Percentiles rank a stretch among this genome's conserved stretches.
These are phyloP conservation scores for Bubo blakistoni DNA, from an alignment of 2,113 vertebrate genomes.

Conservation along the genomic window DNA sequence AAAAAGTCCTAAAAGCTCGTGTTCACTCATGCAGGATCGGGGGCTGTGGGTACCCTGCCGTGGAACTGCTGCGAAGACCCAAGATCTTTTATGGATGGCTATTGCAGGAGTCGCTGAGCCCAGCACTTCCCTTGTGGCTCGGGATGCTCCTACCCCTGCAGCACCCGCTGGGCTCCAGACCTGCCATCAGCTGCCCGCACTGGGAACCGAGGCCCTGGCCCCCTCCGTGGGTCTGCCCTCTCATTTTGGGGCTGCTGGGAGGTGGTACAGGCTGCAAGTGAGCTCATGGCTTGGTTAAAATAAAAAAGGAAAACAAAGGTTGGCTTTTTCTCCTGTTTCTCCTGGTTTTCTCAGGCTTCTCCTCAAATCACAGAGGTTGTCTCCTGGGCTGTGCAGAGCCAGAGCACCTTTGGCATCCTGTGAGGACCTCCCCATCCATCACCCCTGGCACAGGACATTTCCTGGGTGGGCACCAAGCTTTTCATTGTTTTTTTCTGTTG, in stretches of 20 bases:
- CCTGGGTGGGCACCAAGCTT: neutral
- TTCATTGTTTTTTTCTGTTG: neutral
- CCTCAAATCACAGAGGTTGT: neutral
- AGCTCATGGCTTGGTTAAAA: neutral
- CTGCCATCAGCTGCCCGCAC: neutral
- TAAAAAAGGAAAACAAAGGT: accelerated
- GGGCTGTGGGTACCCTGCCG: neutral
- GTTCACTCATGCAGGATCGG: neutral
- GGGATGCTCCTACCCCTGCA: neutral
- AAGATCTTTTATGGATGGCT: neutral
- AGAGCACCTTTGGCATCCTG: neutral
- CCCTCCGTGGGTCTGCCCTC: accelerated
- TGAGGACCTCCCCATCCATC: neutral
- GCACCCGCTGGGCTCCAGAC: neutral
- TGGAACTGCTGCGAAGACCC: accelerated
- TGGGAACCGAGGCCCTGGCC: neutral
- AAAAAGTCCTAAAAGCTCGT: neutral
- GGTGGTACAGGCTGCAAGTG: accelerated
- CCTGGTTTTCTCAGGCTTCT: neutral
- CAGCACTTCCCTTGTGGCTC: neutral
- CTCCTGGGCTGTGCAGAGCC: neutral
- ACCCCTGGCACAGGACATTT: neutral
- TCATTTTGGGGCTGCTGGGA: neutral
- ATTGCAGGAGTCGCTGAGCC: neutral
- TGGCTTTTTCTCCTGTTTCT: neutral